Conservation (phyloP, 2,113 vertebrate genomes). For the Salvelinus fontinalis region DNA sequence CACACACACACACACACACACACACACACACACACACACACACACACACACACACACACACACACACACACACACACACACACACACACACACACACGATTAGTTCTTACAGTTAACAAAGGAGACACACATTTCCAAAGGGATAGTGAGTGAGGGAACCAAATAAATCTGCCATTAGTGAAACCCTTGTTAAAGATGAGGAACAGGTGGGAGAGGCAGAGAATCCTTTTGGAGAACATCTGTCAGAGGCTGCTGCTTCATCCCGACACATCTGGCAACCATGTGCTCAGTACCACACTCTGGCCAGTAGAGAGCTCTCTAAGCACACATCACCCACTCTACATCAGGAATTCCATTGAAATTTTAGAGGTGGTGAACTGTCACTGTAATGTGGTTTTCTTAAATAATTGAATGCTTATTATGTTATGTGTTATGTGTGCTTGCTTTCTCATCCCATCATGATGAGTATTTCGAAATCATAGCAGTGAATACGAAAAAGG, state of each 20-base stretch:
- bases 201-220: constrained; percentile 21
- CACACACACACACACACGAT: neutral
- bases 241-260: constrained; percentile 8
- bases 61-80: neutral
- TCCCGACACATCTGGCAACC: constrained; percentile 30
- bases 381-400: no score
- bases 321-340: constrained; percentile 24
- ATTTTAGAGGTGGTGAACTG: neutral
- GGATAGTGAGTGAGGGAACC: neutral
- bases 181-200: neutral
- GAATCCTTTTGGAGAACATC: constrained; percentile 9
- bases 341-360: neutral
- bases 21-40: neutral
- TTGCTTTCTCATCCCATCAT: no score
- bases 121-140: neutral
- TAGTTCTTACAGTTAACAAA: neutral
- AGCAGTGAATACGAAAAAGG: no score
- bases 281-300: constrained; percentile 16
- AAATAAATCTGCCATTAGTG: neutral
- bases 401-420: no score
- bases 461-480: no score
- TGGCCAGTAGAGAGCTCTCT: constrained; percentile 58
- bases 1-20: neutral
- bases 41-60: neutral
- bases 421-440: no score